Evolutionary conservation across 2,797 vertebrate genomes (phyloP), one percentile per base, ranked within the genome.

Genomic region (Sphaeramia orbicularis): DNA sequence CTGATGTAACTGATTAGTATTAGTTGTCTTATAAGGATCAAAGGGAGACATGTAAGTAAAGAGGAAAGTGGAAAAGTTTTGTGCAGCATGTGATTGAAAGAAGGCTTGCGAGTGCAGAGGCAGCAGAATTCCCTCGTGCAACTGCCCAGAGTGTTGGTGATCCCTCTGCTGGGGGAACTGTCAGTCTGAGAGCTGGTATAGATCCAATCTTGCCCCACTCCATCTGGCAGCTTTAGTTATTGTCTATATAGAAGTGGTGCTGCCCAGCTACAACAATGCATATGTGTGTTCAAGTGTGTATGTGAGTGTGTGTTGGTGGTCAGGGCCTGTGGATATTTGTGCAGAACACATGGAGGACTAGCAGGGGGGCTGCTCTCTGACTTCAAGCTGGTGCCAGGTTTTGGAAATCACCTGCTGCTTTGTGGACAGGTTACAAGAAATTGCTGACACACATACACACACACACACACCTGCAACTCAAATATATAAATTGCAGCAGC

Each of bases 371-470:
- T 56, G 67, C 43, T 62, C 83, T 74, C 71, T 66, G 54, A 72
- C 53, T 80, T 80, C 65, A 76, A 36, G 21, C 44, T 42, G 30
- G 43, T 76, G 76, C 74, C 83, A 88, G 83, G 75, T 89, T 81
- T 80, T 80, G 27, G 56, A 85, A 73, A 77, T 78, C 69, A 81
- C 83, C 81, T 82, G 74, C 81, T 84, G 89, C 66, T 76, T 53
- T 68, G 61, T 61, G 63, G 35, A 64, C 62, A 76, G 71, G 53
- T 64, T 75, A 52, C 7, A 49, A 27, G 30, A 53, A 50, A 71
- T 51, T 15, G 32, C 57, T 21, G 36, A 24, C 24, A 16, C 61
- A 27, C 41, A 24, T 58, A 52, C 42, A 61, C 57, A 61, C 7
- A 21, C 18, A 30, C 62, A 55, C 42, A 38, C 21, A 38, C 36